Percentiles rank a stretch among this genome's conserved stretches.
These are phyloP conservation scores for Alviniconcha marisindica DNA, from an alignment of 1,140 invertebrate species.

Conservation along the genomic window DNA sequence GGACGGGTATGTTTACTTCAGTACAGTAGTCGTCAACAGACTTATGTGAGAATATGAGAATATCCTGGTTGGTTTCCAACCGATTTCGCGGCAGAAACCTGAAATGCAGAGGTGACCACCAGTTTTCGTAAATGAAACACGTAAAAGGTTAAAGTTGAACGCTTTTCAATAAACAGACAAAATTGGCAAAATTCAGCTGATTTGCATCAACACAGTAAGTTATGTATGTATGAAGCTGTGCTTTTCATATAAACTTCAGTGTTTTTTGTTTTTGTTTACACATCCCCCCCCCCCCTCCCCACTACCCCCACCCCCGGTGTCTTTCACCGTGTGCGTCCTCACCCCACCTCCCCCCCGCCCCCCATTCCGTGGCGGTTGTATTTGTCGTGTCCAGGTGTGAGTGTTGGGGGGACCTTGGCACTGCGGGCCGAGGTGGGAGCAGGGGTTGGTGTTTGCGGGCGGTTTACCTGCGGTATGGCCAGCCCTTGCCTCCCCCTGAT, in stretches of 20 bases:
- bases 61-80: too few species aligned
- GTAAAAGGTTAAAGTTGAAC: too few species aligned
- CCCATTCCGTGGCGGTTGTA: background rate
- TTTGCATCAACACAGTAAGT: background rate
- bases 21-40: too few species aligned
- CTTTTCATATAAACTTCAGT: background rate
- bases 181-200: background rate
- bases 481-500: background rate
- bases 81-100: too few species aligned
- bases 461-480: background rate
- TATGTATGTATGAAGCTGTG: background rate
- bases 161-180: background rate
- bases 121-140: too few species aligned
- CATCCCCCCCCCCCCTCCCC: background rate
- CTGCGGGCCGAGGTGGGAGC: background rate
- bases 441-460: background rate
- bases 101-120: too few species aligned
- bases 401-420: slow-evolving; percentile 4
- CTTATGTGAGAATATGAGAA: too few species aligned
- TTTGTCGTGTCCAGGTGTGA: background rate
- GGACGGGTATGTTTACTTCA: too few species aligned
- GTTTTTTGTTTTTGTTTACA: background rate
- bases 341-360: background rate
- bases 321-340: background rate
- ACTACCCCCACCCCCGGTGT: background rate